These are phyloP conservation scores for Cyprinodon tularosa DNA, from an alignment of 2,113 vertebrate genomes.

Conservation along the genomic window DNA sequence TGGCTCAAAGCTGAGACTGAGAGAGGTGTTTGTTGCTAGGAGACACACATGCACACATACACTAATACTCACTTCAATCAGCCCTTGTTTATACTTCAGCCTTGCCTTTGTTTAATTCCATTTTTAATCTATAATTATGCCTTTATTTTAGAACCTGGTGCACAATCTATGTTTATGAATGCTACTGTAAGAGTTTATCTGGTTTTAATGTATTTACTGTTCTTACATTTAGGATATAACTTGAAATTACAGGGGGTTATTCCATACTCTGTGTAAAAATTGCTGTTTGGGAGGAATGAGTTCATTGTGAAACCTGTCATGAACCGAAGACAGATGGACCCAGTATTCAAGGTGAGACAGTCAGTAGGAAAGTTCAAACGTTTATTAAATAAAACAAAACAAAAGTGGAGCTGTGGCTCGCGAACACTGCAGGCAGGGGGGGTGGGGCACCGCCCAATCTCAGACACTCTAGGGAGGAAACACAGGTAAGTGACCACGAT, in stretches of 20 bases:
- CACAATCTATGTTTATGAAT: conserved; percentile 19
- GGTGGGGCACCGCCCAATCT: too few relatives aligned
- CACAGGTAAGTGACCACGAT: too few relatives aligned
- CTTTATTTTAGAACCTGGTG: conserved; percentile 16
- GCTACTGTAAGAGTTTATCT: neutral
- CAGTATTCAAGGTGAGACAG: too few relatives aligned
- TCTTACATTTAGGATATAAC: neutral
- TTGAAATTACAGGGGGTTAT: neutral
- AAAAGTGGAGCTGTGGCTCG: too few relatives aligned
- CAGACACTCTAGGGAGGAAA: too few relatives aligned
- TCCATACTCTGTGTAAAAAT: neutral
- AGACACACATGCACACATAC: conserved; percentile 36
- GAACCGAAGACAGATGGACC: too few relatives aligned
- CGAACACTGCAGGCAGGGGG: too few relatives aligned
- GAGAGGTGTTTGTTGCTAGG: conserved; percentile 61
- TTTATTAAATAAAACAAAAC: too few relatives aligned
- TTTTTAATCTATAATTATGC: conserved; percentile 46
- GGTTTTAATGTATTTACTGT: neutral
- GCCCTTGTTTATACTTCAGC: conserved; percentile 49
- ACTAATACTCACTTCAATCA: conserved; percentile 38
- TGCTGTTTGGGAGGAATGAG: neutral
- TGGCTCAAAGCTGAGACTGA: conserved; percentile 15
- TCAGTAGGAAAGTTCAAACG: too few relatives aligned
- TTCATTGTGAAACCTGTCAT: too few relatives aligned
- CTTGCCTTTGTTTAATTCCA: conserved; percentile 46